These are phyloP conservation scores for Ctenopoma kingsleyae DNA, from an alignment of 2,797 vertebrate species.

Conservation along the genomic window DNA sequence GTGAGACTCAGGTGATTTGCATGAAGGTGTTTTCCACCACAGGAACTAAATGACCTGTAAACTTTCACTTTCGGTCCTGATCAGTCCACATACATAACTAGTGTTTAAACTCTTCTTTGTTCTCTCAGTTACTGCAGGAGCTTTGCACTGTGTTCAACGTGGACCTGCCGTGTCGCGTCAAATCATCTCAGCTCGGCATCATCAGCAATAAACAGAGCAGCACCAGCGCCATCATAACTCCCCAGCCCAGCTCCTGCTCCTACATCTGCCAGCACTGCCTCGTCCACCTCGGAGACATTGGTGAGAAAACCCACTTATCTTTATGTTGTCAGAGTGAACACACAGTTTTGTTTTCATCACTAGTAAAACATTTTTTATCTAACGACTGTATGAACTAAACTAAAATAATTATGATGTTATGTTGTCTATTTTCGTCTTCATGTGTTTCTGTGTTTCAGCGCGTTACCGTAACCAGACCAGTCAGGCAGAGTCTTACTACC, in stretches of 20 bases:
- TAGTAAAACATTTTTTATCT: too few relatives aligned
- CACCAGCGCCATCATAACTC: constrained; percentile 94
- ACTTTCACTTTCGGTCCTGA: too few relatives aligned
- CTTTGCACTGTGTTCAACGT: constrained; percentile 98
- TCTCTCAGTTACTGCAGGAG: constrained; percentile 92
- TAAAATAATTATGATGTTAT: too few relatives aligned
- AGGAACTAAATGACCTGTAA: neutral
- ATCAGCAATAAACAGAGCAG: constrained; percentile 95
- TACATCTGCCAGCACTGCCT: constrained; percentile 99
- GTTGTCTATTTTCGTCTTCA: neutral
- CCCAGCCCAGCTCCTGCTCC: constrained; percentile 98
- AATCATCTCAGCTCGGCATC: constrained; percentile 97
- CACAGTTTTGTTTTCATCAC: too few relatives aligned
- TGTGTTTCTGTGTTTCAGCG: constrained; percentile 78
- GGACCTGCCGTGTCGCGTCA: constrained; percentile 96
- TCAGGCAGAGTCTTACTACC: constrained; percentile 98
- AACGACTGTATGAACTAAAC: too few relatives aligned
- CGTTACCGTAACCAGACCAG: constrained; percentile 99
- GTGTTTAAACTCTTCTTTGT: neutral
- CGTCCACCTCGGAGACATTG: constrained; percentile 98
- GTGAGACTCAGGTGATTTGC: constrained; percentile 73
- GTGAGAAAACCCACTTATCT: constrained; percentile 69
- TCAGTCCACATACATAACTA: too few relatives aligned
- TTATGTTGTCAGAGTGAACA: too few relatives aligned
- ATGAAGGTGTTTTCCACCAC: neutral